A percentile compares a stretch with the other conserved stretches of the same genome.
Evolutionary conservation across 2,888 invertebrate genomes (phyloP).

Genomic region (Cactoblastis cactorum): DNA sequence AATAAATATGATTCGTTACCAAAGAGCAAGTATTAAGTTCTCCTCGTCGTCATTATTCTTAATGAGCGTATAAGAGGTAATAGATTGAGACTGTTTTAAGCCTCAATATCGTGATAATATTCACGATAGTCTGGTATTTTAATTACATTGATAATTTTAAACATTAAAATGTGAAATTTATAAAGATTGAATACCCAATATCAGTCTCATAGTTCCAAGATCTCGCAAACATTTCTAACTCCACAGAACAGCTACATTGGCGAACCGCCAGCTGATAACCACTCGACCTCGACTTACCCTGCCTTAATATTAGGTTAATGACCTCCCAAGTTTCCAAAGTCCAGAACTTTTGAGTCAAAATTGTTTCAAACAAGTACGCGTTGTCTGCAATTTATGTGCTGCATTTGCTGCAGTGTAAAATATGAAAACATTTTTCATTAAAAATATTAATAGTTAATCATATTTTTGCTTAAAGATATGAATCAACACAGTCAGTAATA

Average conservation of each 20-base stretch:
- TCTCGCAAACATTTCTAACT: constrained; percentile 25
- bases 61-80: no score
- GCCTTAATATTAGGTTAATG: constrained; percentile 63
- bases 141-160: no score
- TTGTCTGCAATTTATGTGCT: constrained; percentile 12
- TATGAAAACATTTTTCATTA: no score
- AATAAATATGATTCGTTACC: not conserved
- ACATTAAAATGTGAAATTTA: not conserved
- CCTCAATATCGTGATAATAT: no score
- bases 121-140: no score
- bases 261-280: constrained; percentile 65
- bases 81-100: no score
- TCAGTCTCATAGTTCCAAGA: not conserved
- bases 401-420: not conserved
- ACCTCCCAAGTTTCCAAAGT: constrained; percentile 52
- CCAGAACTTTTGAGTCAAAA: constrained; percentile 22
- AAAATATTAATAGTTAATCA: no score
- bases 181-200: not conserved
- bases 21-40: no score
- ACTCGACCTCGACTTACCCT: constrained; percentile 55
- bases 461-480: not conserved
- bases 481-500: no score
- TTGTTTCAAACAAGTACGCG: constrained; percentile 5
- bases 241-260: constrained; percentile 63
- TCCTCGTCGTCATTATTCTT: no score